phyloP scores from a whole-genome alignment of 2,113 vertebrate species.

The Thamnaconus septentrionalis region DNA sequence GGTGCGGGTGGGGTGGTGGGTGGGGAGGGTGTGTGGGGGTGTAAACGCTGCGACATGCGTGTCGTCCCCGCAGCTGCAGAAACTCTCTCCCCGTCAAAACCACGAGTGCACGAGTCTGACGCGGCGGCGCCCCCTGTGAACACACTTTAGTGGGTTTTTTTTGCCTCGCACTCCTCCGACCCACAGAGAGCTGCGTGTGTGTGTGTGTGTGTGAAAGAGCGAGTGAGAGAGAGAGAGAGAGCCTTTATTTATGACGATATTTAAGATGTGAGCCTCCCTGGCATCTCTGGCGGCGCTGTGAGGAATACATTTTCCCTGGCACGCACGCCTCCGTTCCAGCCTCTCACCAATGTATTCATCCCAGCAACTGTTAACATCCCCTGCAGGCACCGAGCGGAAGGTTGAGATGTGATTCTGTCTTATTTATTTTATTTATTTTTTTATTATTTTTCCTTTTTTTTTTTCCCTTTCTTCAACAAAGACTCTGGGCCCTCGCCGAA shows the following conservation, averaged over 20 bases:
- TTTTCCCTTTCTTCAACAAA: too few species aligned
- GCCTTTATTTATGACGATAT: too few species aligned
- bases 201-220: too few species aligned
- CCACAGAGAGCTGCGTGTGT: background rate
- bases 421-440: too few species aligned
- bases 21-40: too few species aligned
- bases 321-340: background rate
- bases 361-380: conserved; percentile 24
- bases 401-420: conserved; percentile 3
- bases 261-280: too few species aligned
- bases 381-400: conserved; percentile 26
- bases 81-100: background rate
- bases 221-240: too few species aligned
- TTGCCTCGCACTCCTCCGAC: background rate
- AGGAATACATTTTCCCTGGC: background rate
- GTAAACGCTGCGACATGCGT: too few species aligned
- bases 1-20: background rate
- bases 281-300: too few species aligned
- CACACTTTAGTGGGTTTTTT: background rate
- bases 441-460: too few species aligned
- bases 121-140: background rate
- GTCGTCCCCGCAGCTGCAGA: too few species aligned
- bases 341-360: conserved; percentile 9
- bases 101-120: background rate
- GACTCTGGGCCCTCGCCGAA: too few species aligned